Base-by-base conservation (phyloP, 2,888 invertebrate species). In the Agonopterix subpropinquella region DNA sequence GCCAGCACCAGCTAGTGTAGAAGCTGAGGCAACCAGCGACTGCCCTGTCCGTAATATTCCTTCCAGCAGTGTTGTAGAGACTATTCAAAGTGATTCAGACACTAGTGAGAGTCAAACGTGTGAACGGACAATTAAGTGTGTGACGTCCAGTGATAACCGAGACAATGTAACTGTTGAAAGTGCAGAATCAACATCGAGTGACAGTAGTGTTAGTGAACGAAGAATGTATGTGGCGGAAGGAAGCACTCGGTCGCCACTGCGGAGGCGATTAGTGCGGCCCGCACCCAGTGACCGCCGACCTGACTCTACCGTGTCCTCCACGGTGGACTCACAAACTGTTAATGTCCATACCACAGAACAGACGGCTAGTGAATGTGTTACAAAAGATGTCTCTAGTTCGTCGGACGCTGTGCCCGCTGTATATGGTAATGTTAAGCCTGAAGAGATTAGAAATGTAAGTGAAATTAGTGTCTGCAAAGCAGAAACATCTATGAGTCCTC, bases 391-490 rank as follows among this genome's bases (percentile, higher is more conserved):
- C 50, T 86, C 88, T 53, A 88, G 88, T 71, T 88, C 88, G 44
- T 88, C 88, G 44, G 88, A 88, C 70, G 78, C 81, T 57, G 74
- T 87, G 61, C 64, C 75, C 58, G 62, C 65, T 67, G 64, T 73
- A 70, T 72, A 78, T 68, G 77, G 74, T 80, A 80, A 75, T 74
- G 65, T 72, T 62, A 82, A 78, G 64, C 74, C 76, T 64, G 79
- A 83, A 73, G 81, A 82, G 73, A 80, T 77, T 80, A 83, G 78
- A 74, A 80, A 76, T 75, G 62, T 84, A 77, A 84, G 78, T 75
- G 86, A 84, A 75, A 71, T 82, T 67, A 86, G 78, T 80, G 73
- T 86, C 76, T 85, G 86, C 79, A 81, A 84, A 83, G 85, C 87
- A 75, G 88, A 88, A 74, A 81, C 84, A 49, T 84, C 86, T 50